Evolutionary conservation across 2,797 vertebrate genomes (phyloP).

Genomic region (Typhlichthys subterraneus): DNA sequence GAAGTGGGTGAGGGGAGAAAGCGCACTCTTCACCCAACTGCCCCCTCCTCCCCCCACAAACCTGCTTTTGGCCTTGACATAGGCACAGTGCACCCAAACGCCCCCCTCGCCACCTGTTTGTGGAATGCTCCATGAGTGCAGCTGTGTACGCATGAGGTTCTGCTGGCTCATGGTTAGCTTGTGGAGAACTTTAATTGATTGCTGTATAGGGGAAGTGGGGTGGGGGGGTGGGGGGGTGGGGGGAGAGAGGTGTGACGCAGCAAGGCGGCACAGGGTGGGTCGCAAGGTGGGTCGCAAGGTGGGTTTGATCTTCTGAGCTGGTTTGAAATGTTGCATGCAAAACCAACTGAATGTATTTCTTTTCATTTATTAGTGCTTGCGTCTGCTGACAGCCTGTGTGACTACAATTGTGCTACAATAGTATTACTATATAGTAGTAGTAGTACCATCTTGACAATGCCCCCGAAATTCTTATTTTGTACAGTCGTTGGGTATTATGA

Average conservation of each 20-base stretch:
- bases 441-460: too few species aligned
- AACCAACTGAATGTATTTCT: not conserved
- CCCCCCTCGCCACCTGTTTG: conserved; percentile 51
- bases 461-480: too few species aligned
- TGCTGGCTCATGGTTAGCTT: conserved; percentile 36
- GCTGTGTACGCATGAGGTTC: conserved; percentile 42
- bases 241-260: too few species aligned
- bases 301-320: conserved; percentile 10
- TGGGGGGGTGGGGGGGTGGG: conserved; percentile 27
- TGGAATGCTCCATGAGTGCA: conserved; percentile 60
- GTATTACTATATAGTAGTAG: too few species aligned
- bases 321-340: not conserved
- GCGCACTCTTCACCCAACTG: conserved; percentile 2
- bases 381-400: too few species aligned
- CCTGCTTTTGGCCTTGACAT: conserved; percentile 34
- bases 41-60: conserved; percentile 1
- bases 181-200: conserved; percentile 48
- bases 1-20: not conserved
- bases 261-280: conserved; percentile 12
- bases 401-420: too few species aligned
- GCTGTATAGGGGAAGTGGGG: conserved; percentile 26
- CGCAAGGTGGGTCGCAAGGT: too few species aligned
- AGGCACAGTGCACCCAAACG: conserved; percentile 1
- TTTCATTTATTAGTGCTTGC: too few species aligned
- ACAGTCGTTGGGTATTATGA: too few species aligned